phyloP scores from a whole-genome alignment of 2,113 vertebrate genomes.

The Labeo catla region DNA sequence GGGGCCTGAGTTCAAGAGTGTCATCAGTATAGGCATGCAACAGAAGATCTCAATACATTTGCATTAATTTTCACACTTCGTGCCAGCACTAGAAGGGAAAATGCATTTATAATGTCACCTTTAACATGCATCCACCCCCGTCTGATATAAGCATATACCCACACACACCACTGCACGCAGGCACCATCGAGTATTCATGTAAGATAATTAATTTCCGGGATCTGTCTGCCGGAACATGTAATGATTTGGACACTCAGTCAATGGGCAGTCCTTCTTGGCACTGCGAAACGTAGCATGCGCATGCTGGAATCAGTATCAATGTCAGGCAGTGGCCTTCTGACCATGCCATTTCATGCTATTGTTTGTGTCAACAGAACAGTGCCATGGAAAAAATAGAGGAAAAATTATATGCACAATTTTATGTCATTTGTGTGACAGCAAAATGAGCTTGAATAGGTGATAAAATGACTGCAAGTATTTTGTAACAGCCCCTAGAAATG shows the following conservation, averaged over 20 bases:
- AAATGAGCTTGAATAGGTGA: conserved; percentile 16
- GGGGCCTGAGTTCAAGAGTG: conserved; percentile 10
- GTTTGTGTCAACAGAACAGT: conserved; percentile 52
- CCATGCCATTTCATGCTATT: conserved; percentile 14
- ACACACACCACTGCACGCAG: neutral
- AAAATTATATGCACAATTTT: neutral
- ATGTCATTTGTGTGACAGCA: neutral
- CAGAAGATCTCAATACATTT: conserved; percentile 21
- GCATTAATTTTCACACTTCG: neutral
- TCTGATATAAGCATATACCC: conserved; percentile 59
- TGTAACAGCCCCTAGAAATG: conserved; percentile 2
- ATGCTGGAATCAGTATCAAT: neutral
- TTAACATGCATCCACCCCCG: conserved; percentile 59
- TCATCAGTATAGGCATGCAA: neutral
- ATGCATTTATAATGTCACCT: conserved; percentile 60
- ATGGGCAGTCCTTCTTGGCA: conserved; percentile 39
- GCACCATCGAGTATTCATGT: conserved; percentile 3
- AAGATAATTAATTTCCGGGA: conserved; percentile 54
- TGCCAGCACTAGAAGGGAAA: conserved; percentile 3
- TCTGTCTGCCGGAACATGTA: conserved; percentile 41
- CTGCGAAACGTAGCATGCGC: neutral
- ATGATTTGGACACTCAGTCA: conserved; percentile 50
- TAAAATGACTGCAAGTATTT: neutral
- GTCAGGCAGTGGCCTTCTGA: conserved; percentile 33
- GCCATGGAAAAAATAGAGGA: neutral